Percentiles rank a stretch among this genome's conserved stretches.
Evolutionary conservation across 2,888 invertebrate genomes (phyloP).

Genomic region (Conchocele bisecta): DNA sequence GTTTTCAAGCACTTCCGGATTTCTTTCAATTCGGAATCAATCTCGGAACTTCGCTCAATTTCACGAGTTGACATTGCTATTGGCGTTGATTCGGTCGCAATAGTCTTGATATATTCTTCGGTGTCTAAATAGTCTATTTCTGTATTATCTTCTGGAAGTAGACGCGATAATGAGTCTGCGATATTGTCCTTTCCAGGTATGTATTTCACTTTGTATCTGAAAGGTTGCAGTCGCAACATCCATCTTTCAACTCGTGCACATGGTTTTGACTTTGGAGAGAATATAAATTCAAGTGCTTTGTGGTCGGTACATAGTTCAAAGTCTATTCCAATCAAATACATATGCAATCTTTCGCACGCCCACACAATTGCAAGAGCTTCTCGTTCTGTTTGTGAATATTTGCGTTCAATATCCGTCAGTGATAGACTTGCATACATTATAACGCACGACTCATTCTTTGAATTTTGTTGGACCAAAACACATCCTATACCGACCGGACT

Average conservation of each 20-base stretch:
- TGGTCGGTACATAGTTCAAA: conserved; percentile 20
- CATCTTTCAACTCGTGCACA: conserved; percentile 65
- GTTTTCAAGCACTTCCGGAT: conserved; percentile 6
- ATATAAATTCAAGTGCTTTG: conserved; percentile 55
- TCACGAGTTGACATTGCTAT: conserved; percentile 38
- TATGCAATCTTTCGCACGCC: conserved; percentile 65
- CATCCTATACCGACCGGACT: conserved; percentile 48
- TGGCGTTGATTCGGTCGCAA: conserved; percentile 35
- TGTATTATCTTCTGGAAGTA: neutral
- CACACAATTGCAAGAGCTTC: conserved; percentile 55
- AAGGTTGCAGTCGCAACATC: conserved; percentile 58
- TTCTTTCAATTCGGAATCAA: conserved; percentile 30
- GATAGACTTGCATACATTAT: conserved; percentile 44
- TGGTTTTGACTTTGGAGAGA: conserved; percentile 57
- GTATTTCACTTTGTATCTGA: conserved; percentile 34
- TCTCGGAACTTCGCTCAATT: conserved; percentile 38
- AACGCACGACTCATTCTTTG: conserved; percentile 24
- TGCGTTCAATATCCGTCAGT: conserved; percentile 35
- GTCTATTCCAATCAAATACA: conserved; percentile 38
- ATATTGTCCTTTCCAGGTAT: conserved; percentile 38
- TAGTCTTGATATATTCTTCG: conserved; percentile 30
- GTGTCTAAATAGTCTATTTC: neutral
- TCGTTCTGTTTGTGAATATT: conserved; percentile 55
- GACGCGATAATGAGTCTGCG: conserved; percentile 36
- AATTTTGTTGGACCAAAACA: conserved; percentile 44